Base-by-base conservation (phyloP, 2,113 vertebrate genomes). In the Empidonax alnorum region DNA sequence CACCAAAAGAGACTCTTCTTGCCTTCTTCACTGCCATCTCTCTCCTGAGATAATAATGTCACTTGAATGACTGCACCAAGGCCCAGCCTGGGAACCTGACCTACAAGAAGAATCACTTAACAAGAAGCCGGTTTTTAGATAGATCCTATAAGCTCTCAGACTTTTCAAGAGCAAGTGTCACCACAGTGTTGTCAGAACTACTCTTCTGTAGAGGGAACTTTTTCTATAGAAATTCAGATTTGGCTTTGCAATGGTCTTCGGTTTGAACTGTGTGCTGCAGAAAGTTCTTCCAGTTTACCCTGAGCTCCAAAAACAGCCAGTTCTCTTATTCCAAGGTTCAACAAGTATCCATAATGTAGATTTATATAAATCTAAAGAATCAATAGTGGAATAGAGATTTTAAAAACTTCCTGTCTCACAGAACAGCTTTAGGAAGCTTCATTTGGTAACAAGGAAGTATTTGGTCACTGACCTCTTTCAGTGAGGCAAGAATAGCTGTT, bases 391-490 rank as follows among this genome's bases (percentile, higher is more conserved):
- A 67, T 28, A 49, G 27, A 86, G 5, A 53, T 28, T 74, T 80
- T 24, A 28, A 55, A 69, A 63, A 24, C 8, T 25, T 47, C 8
- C 17, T 63, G 12, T 49, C 35, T 35, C 63, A 55, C 22, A 56
- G 35, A 77, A 49, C 4, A 49, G 25, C 9, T 83, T 76, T 50
- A 79, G 49, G 41, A 83, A 71, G 10, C 10, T 82, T 55, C 19
- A 73, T 61, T 52, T 37, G 37, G 30, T 56, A 61, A 74, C 35
- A 59, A 66, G 28, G 46, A 63, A 66, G 8, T 53, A 78, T 68
- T 83, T 72, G 41, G 12, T 42, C 58, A 88, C 94, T 90, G 31
- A 99, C 99, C 97, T 99, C 99, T 97, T 98, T 99, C 50, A 98
- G 63, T 49, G 97, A 98, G 56, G 98, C 97, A 95, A 99, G 98